Evolutionary conservation across 2,113 vertebrate species (phyloP).

Genomic region (Desmodus rotundus): DNA sequence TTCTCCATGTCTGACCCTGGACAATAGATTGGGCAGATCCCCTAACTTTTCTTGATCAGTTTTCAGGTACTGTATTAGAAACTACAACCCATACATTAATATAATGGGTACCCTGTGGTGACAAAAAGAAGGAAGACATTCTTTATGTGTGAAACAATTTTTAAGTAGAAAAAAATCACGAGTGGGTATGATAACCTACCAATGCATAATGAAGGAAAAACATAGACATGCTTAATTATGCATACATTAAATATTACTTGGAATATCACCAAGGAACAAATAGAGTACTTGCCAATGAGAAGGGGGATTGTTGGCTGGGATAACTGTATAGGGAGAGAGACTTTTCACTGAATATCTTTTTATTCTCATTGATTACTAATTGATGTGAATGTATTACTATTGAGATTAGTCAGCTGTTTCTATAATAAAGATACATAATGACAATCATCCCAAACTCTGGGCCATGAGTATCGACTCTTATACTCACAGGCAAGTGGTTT

Average conservation of each 20-base stretch:
- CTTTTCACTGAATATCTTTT: not conserved
- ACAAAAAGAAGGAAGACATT: slow-evolving; percentile 13
- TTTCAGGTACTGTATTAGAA: not conserved
- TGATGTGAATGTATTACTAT: not conserved
- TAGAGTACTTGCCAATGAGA: not conserved
- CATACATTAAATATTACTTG: not conserved
- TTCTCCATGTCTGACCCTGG: not conserved
- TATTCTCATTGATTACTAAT: slow-evolving; percentile 30
- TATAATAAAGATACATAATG: not conserved
- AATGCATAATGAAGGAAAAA: not conserved
- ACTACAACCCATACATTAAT: not conserved
- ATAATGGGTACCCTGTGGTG: not conserved
- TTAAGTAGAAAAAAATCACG: not conserved
- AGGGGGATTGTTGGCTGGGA: not conserved
- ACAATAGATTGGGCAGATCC: not conserved
- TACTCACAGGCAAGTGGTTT: not conserved
- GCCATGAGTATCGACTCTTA: not conserved
- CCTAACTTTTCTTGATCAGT: not conserved
- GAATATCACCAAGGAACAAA: slow-evolving; percentile 15
- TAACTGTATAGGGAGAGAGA: not conserved
- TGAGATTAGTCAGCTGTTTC: not conserved
- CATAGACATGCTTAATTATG: not conserved
- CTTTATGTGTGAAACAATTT: not conserved
- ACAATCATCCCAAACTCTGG: not conserved
- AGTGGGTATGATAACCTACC: not conserved